phyloP scores from a whole-genome alignment of 2,797 vertebrate genomes.

The Thunnus albacares region DNA sequence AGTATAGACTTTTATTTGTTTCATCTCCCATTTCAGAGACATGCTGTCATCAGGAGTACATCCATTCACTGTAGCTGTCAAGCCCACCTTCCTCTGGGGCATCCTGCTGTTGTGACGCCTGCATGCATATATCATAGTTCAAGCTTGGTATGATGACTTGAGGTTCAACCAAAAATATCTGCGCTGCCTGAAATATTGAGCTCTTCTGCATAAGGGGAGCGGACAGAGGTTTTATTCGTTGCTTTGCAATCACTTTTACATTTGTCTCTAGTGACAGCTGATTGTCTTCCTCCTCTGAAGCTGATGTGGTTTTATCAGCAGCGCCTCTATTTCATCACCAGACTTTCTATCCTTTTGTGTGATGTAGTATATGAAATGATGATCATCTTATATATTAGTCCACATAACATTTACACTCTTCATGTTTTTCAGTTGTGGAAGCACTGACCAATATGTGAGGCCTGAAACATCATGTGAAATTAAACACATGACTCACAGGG shows the following conservation, averaged over 20 bases:
- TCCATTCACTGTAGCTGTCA: constrained; percentile 53
- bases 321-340: background rate
- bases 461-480: constrained; percentile 67
- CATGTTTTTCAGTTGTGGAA: background rate
- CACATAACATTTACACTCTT: background rate
- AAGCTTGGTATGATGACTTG: constrained; percentile 19
- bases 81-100: constrained; percentile 52
- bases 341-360: background rate
- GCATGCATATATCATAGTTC: constrained; percentile 45
- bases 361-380: constrained; percentile 3
- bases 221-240: constrained; percentile 6
- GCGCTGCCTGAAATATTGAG: constrained; percentile 31
- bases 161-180: constrained; percentile 38
- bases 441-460: background rate
- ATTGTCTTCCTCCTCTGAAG: background rate
- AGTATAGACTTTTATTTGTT: constrained; percentile 37
- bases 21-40: constrained; percentile 46
- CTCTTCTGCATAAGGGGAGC: background rate
- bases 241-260: background rate
- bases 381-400: background rate
- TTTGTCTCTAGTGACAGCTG: background rate
- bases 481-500: constrained; percentile 67
- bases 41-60: constrained; percentile 55
- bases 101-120: constrained; percentile 57
- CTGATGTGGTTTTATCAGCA: background rate